Conservation (phyloP, 30 jellyfish, hydroid and myxozoan species). For the Hydra vulgaris region DNA sequence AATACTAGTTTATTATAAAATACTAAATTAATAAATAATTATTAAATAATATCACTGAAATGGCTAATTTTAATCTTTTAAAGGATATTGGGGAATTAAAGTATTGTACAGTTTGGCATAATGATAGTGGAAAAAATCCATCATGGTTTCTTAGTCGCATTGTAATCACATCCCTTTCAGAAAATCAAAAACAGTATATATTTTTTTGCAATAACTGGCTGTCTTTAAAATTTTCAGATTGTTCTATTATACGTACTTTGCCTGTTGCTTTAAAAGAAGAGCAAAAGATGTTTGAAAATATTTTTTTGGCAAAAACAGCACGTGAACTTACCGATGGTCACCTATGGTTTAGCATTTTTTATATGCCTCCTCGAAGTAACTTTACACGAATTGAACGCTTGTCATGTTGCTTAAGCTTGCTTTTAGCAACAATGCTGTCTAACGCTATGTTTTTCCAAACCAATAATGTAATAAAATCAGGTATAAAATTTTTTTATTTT, state of each 20-base stretch:
- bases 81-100: slow-evolving; percentile 47
- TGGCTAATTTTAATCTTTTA: no score
- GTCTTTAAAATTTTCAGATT: slow-evolving; percentile 33
- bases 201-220: slow-evolving; percentile 56
- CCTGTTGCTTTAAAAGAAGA: slow-evolving; percentile 38
- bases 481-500: neutral
- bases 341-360: slow-evolving; percentile 62
- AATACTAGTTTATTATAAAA: no score
- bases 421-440: slow-evolving; percentile 52
- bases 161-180: slow-evolving; percentile 23
- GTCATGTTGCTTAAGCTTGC: slow-evolving; percentile 51
- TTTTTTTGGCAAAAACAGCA: slow-evolving; percentile 54
- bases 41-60: no score
- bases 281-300: slow-evolving; percentile 30
- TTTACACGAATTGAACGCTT: slow-evolving; percentile 68
- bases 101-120: slow-evolving; percentile 50
- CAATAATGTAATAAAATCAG: neutral
- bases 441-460: slow-evolving; percentile 61
- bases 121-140: slow-evolving; percentile 49
- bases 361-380: slow-evolving; percentile 57
- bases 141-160: slow-evolving; percentile 76
- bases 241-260: slow-evolving; percentile 26
- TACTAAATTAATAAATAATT: no score
- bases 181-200: slow-evolving; percentile 14
- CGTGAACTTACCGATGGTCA: slow-evolving; percentile 71